phyloP scores from a whole-genome alignment of 2,797 vertebrate species.

The Chaunax sp. region DNA sequence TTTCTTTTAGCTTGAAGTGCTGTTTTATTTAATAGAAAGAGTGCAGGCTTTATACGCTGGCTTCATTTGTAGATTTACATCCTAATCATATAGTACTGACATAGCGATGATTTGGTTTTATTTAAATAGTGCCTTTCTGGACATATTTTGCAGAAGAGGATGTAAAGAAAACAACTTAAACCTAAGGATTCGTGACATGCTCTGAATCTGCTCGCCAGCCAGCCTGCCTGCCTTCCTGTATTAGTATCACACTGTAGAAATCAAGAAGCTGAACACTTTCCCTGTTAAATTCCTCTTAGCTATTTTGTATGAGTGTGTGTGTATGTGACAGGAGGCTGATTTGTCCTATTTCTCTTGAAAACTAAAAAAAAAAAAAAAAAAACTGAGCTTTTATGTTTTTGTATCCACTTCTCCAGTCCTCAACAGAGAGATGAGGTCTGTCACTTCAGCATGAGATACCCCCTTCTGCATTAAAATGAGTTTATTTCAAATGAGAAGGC shows the following conservation, averaged over 20 bases:
- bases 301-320: slow-evolving; percentile 46
- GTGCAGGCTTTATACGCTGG: neutral
- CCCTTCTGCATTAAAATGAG: slow-evolving; percentile 47
- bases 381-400: slow-evolving; percentile 56
- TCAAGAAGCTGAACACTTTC: slow-evolving; percentile 60
- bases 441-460: slow-evolving; percentile 37
- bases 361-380: slow-evolving; percentile 38
- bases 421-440: slow-evolving; percentile 27
- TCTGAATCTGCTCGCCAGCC: slow-evolving; percentile 38
- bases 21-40: neutral
- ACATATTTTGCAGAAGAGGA: slow-evolving; percentile 36
- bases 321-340: slow-evolving; percentile 32
- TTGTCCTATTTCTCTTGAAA: slow-evolving; percentile 61
- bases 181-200: slow-evolving; percentile 34
- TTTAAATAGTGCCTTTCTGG: slow-evolving; percentile 14
- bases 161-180: slow-evolving; percentile 31
- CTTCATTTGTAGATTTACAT: slow-evolving; percentile 1
- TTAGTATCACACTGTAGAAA: slow-evolving; percentile 54
- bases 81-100: slow-evolving; percentile 1
- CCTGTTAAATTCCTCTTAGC: slow-evolving; percentile 50
- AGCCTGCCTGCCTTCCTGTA: slow-evolving; percentile 41
- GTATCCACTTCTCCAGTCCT: slow-evolving; percentile 28
- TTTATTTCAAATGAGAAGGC: slow-evolving; percentile 43
- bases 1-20: neutral
- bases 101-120: slow-evolving; percentile 15